These are phyloP conservation scores for Morbakka virulenta DNA, from an alignment of 30 jellyfish, hydroid and myxozoan species.

Conservation along the genomic window DNA sequence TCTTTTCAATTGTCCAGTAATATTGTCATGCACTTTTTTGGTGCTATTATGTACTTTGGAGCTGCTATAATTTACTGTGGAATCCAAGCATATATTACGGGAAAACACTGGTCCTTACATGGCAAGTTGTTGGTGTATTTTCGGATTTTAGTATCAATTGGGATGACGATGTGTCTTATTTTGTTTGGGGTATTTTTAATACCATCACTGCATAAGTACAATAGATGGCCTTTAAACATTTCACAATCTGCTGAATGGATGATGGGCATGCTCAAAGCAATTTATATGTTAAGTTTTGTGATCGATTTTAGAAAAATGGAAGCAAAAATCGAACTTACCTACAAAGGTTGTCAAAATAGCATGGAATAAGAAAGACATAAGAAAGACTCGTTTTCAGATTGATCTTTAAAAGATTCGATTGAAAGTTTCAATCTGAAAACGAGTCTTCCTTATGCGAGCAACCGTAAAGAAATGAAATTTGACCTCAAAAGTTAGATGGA, in stretches of 20 bases:
- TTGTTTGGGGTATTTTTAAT: slow-evolving; percentile 27
- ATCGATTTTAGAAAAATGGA: slow-evolving; percentile 16
- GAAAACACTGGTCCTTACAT: not conserved
- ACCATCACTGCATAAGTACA: slow-evolving; percentile 7
- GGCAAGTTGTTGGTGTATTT: not conserved
- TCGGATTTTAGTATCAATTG: not conserved
- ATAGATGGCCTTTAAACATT: not conserved
- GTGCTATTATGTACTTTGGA: slow-evolving; percentile 22
- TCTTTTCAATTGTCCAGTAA: slow-evolving; percentile 49
- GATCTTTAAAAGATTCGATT: no score
- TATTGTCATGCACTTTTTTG: slow-evolving; percentile 6
- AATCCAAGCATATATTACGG: slow-evolving; percentile 13
- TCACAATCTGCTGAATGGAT: slow-evolving; percentile 42
- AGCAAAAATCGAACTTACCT: not conserved
- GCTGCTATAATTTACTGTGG: slow-evolving; percentile 34
- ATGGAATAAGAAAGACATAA: no score
- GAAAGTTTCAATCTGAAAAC: no score
- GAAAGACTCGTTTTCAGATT: no score
- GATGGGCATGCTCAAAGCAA: slow-evolving; percentile 15
- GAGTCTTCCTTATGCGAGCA: no score
- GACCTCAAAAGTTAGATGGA: no score
- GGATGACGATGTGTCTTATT: slow-evolving; percentile 23
- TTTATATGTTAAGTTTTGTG: slow-evolving; percentile 12
- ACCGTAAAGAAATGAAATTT: no score
- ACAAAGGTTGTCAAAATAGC: no score